phyloP scores from a whole-genome alignment of 2,888 invertebrate species.

The Hypercompe scribonia region DNA sequence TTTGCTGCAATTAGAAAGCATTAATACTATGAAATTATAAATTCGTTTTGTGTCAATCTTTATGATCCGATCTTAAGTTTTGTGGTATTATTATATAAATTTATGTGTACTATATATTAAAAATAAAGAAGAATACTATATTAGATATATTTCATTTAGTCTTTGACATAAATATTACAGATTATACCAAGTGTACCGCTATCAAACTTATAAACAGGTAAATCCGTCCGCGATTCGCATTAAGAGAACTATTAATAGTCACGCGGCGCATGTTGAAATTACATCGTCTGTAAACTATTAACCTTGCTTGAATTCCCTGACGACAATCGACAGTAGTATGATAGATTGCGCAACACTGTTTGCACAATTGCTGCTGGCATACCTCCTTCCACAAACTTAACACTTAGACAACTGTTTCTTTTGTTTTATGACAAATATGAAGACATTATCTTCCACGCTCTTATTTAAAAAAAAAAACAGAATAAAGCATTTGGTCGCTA shows the following conservation, averaged over 20 bases:
- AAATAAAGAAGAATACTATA: not conserved
- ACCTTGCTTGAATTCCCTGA: slow-evolving; percentile 65
- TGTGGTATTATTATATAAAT: no score
- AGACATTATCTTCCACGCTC: slow-evolving; percentile 8
- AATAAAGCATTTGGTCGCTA: slow-evolving; percentile 28
- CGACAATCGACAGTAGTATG: slow-evolving; percentile 61
- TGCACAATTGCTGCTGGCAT: slow-evolving; percentile 61
- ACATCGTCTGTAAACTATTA: slow-evolving; percentile 65
- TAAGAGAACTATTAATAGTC: slow-evolving; percentile 50
- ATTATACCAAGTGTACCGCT: slow-evolving; percentile 30
- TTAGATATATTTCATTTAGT: slow-evolving; percentile 12
- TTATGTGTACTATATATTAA: not conserved
- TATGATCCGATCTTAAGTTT: no score
- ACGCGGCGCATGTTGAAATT: slow-evolving; percentile 57
- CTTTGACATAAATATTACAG: slow-evolving; percentile 29
- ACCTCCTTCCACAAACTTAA: slow-evolving; percentile 29
- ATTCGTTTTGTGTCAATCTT: not conserved
- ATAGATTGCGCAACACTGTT: slow-evolving; percentile 71
- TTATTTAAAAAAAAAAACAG: slow-evolving; percentile 19
- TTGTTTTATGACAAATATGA: slow-evolving; percentile 29
- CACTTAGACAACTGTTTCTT: slow-evolving; percentile 33
- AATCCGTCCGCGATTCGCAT: slow-evolving; percentile 54
- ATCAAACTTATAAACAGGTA: slow-evolving; percentile 42
- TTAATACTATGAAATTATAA: not conserved
- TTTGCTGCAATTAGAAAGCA: not conserved